These are phyloP conservation scores for Megalonaias nervosa DNA, from an alignment of 1,140 invertebrate species.

Conservation along the genomic window DNA sequence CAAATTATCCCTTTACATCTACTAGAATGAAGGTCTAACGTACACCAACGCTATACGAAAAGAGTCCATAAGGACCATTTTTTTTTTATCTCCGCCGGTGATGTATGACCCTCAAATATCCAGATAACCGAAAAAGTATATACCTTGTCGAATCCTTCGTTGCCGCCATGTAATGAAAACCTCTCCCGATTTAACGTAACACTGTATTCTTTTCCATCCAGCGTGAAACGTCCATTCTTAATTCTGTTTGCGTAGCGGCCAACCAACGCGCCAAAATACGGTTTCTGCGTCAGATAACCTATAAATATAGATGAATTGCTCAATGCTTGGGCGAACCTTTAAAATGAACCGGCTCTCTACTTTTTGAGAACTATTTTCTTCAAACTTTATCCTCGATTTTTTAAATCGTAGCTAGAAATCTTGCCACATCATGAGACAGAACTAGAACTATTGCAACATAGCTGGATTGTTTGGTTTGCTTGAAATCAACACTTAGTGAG, in stretches of 20 bases:
- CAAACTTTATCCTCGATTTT: not conserved
- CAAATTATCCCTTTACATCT: too few species aligned
- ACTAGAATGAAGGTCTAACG: too few species aligned
- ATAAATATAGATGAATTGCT: not conserved
- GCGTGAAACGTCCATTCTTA: constrained; percentile 76
- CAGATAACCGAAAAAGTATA: too few species aligned
- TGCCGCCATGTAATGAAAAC: constrained; percentile 90
- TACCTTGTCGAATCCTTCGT: constrained; percentile 89
- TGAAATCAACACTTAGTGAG: too few species aligned
- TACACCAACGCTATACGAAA: too few species aligned
- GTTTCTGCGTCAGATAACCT: constrained; percentile 64
- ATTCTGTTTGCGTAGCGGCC: constrained; percentile 76
- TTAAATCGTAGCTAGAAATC: not conserved
- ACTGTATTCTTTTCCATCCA: constrained; percentile 82
- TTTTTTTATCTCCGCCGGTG: too few species aligned
- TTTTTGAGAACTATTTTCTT: constrained; percentile 5
- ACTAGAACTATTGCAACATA: constrained; percentile 22
- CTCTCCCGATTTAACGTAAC: constrained; percentile 81
- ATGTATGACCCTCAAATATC: too few species aligned
- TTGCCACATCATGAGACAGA: constrained; percentile 17
- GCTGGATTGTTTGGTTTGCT: not conserved
- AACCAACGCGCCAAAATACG: constrained; percentile 50
- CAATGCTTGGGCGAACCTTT: not conserved
- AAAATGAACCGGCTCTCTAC: constrained; percentile 11
- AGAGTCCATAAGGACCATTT: too few species aligned